Evolutionary conservation across 2,888 invertebrate species (phyloP), one percentile per base, ranked within the genome.

Genomic region (Orthonevra nobilis): DNA sequence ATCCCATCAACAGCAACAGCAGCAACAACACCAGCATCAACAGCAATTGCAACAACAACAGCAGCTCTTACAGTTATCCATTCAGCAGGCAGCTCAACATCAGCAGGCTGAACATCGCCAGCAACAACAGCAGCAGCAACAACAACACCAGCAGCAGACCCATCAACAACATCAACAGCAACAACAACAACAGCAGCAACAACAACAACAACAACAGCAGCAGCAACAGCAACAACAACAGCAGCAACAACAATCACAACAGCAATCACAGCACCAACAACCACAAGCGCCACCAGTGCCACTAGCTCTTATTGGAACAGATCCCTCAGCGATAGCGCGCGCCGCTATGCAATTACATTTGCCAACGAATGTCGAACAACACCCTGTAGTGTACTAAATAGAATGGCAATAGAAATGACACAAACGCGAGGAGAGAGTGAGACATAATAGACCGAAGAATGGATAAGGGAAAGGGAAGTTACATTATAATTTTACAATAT

Each of bases 321-420:
- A 88, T 84, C 87, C 87, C 5, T 85, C 86, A 77, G 86, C 85
- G 44, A 81, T 88, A 83, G 88, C 88, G 19, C 85, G 88, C n/a
- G 88, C 88, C 34, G 86, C 88, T 66, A 88, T 88, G 85, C 88
- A 88, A 82, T 72, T 89, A 70, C 88, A 88, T 83, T 83, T 88
- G 83, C 88, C 88, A 69, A 84, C 86, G 48, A 88, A 87, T 82
- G 89, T 88, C 28, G 89, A 88, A 68, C 88, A 88, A 72, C 89
- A 88, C 84, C 87, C 89, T 52, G 88, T 88, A 81, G 88, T 89
- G 82, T 88, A 88, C 85, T 88, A 87, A 10, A 44, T n/a, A 50
- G 3, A 10, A 42, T 5, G n/a, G n/a, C n/a, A n/a, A n/a, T n/a
- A n/a, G n/a, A n/a, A n/a, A n/a, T n/a, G n/a, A n/a, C n/a, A 6